Evolutionary conservation across 2,888 invertebrate genomes (phyloP).

Genomic region (Ferdinandea cuprea): DNA sequence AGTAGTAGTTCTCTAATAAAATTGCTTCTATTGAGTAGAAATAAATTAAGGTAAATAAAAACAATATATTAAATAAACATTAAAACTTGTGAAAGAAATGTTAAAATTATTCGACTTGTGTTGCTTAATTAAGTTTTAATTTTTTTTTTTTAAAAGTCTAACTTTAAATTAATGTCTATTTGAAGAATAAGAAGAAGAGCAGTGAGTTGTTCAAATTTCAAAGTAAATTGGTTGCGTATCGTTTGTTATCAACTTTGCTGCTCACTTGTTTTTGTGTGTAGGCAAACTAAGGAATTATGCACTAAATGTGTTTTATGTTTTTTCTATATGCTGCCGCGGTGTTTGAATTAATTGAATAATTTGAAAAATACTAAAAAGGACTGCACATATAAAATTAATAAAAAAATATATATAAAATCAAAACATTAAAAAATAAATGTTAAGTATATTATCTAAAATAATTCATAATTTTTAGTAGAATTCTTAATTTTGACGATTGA

Average conservation of each 20-base stretch:
- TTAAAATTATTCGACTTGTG: conserved; percentile 1
- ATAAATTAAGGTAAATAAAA: conserved; percentile 5
- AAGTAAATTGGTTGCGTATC: not conserved
- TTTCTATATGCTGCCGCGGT: conserved; percentile 49
- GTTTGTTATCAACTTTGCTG: conserved; percentile 17
- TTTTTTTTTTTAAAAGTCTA: not conserved
- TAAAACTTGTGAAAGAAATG: conserved; percentile 28
- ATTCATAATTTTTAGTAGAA: no score
- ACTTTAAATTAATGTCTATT: conserved; percentile 6
- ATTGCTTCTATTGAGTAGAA: conserved; percentile 40
- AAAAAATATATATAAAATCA: not conserved
- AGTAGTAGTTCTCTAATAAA: conserved; percentile 39
- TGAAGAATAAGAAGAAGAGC: conserved; percentile 4
- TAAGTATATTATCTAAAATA: no score
- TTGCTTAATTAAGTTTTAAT: not conserved
- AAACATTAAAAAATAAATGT: not conserved
- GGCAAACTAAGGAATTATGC: conserved; percentile 50
- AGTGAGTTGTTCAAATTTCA: conserved; percentile 14
- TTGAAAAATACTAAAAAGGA: not conserved
- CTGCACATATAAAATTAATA: conserved; percentile 1
- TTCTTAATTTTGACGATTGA: no score
- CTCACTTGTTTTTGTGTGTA: conserved; percentile 3
- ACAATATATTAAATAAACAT: conserved; percentile 16
- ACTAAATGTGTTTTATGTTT: not conserved
- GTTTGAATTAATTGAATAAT: conserved; percentile 31